Evolutionary conservation across 2,797 vertebrate species (phyloP), one percentile per base, ranked within the genome.

Genomic region (Eospalax fontanierii): DNA sequence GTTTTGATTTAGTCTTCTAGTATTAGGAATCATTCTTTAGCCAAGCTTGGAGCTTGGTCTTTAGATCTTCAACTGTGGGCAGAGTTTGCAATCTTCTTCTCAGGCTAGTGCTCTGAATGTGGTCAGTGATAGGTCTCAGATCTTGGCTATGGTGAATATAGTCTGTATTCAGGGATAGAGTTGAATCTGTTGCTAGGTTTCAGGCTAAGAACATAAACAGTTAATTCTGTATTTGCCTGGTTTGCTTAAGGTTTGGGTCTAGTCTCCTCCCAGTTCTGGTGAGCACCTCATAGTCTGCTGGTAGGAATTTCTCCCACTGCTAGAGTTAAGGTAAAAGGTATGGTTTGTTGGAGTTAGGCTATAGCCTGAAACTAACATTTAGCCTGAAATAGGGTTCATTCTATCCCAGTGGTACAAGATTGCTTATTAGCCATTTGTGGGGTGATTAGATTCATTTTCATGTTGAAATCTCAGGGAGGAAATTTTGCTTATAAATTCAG

Each of bases 111-210:
- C 46, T 91, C 40, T 92, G 28, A 73, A 40, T 76, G 43, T 91
- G 70, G 28, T 40, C 74, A 90, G 40, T n/a, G 79, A 92, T 15
- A 80, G 21, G 30, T 24, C 40, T 93, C 43, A 87, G 79, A 82
- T 43, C 43, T 91, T 86, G 38, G 40, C 57, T 57, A 6, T 71
- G 28, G 40, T 87, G 24, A 87, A 46, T 96, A 91, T 26, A 35
- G 38, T 82, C 21, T 94, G 66, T 91, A 19, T 18, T 93, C 68
- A 83, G 24, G 22, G 46, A 76, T 71, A 84, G 50, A 89, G 24
- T 76, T 68, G 73, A 92, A 43, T 74, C 28, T 92, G n/a, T 92
- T 87, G 43, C 33, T 96, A 93, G 18, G 46, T 81, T 93, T 96
- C 54, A 90, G 10, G 16, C 28, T 91, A 92, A 93, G 57, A 68